Evolutionary conservation across 1,140 invertebrate genomes (phyloP).

Genomic region (Brachionus plicatilis): DNA sequence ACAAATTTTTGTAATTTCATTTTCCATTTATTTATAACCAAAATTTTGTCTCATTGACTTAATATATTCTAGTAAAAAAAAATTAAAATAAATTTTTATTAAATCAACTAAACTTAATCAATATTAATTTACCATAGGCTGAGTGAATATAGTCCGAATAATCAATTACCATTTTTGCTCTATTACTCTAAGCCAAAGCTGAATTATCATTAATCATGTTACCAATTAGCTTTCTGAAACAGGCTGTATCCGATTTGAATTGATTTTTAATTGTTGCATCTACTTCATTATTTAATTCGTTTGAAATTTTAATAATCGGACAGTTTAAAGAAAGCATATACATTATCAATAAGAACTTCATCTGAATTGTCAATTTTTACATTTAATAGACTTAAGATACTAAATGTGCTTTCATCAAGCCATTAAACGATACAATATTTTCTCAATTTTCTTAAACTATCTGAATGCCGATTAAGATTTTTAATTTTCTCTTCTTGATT

Average conservation of each 20-base stretch:
- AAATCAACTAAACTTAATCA: not conserved
- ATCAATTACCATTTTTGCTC: too few species aligned
- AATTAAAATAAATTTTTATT: not conserved
- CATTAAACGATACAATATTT: not conserved
- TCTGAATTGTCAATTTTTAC: not conserved
- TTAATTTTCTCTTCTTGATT: not conserved
- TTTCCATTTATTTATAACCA: not conserved
- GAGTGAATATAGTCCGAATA: too few species aligned
- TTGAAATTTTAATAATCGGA: not conserved
- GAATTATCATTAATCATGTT: not conserved
- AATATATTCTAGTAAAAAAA: not conserved
- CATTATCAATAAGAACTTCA: not conserved
- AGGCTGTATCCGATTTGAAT: not conserved
- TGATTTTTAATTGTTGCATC: not conserved
- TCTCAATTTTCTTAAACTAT: not conserved
- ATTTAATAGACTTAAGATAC: not conserved
- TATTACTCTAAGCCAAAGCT: not conserved
- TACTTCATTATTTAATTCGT: not conserved
- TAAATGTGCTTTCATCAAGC: not conserved
- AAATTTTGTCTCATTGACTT: not conserved
- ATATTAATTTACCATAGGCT: not conserved
- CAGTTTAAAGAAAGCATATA: not conserved
- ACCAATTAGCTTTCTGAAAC: not conserved
- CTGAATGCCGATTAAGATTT: not conserved
- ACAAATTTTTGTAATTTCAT: not conserved